A percentile compares a stretch with the other conserved stretches of the same genome.
Evolutionary conservation across 2,797 vertebrate genomes (phyloP).

Genomic region (Neosilurus hyrtlii): DNA sequence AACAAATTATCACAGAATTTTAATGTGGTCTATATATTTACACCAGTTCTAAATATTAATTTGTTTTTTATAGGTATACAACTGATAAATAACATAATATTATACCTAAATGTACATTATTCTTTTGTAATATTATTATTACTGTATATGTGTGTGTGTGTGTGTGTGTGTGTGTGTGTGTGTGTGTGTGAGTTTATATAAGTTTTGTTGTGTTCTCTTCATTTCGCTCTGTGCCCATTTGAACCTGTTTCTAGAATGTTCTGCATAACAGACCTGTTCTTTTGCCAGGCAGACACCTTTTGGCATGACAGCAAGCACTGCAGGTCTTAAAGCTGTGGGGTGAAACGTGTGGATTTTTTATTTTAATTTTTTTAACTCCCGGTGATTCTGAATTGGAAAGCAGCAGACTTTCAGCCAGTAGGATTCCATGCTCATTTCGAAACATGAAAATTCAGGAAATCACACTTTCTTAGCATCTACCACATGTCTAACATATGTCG

Average conservation of each 20-base stretch:
- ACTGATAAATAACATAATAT: too few species aligned
- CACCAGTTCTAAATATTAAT: too few species aligned
- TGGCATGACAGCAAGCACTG: conserved; percentile 35
- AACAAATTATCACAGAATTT: too few species aligned
- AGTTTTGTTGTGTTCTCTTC: neutral
- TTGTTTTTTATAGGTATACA: too few species aligned
- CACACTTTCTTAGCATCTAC: conserved; percentile 14
- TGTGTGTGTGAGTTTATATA: neutral
- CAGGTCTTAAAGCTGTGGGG: conserved; percentile 21
- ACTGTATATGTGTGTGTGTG: neutral
- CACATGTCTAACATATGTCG: neutral
- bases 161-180: neutral
- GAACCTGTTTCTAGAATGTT: conserved; percentile 9
- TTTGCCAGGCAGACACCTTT: conserved; percentile 33
- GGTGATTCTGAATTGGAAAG: conserved; percentile 1
- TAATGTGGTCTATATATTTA: too few species aligned
- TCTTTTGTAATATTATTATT: neutral
- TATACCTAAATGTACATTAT: too few species aligned
- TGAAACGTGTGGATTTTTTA: conserved; percentile 20
- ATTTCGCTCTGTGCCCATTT: neutral
- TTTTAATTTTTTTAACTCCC: conserved; percentile 13
- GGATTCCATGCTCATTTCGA: conserved; percentile 27
- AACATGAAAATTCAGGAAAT: neutral
- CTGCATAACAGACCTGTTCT: conserved; percentile 18
- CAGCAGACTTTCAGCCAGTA: conserved; percentile 35